A percentile compares a stretch with the other conserved stretches of the same genome.
These are phyloP conservation scores for Centrocercus urophasianus DNA, from an alignment of 2,113 vertebrate species.

Conservation along the genomic window DNA sequence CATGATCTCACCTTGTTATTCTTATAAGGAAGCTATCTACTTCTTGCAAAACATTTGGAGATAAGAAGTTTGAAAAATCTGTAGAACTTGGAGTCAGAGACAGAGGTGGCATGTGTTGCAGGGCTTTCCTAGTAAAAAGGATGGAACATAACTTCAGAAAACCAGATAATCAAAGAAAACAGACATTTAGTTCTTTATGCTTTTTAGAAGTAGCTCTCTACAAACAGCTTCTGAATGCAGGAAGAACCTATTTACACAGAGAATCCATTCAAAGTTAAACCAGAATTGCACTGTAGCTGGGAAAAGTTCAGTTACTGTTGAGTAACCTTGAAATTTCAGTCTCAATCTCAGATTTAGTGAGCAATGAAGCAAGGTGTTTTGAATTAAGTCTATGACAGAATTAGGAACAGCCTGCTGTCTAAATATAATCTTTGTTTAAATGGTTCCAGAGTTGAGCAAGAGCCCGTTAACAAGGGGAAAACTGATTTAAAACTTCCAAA, in stretches of 20 bases:
- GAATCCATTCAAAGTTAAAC: neutral
- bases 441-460: neutral
- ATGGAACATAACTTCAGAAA: neutral
- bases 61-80: conserved; percentile 94
- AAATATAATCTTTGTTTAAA: neutral
- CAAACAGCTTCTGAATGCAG: neutral
- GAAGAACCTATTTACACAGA: neutral
- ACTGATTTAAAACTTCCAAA: neutral
- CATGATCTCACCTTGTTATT: conserved; percentile 85
- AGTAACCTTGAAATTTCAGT: neutral
- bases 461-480: neutral
- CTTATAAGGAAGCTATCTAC: conserved; percentile 96
- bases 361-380: neutral
- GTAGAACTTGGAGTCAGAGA: conserved; percentile 90
- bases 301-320: neutral
- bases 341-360: neutral
- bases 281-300: neutral
- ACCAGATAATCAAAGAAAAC: neutral
- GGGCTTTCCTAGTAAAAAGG: conserved; percentile 85
- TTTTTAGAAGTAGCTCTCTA: neutral
- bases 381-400: neutral
- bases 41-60: conserved; percentile 93
- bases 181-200: neutral
- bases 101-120: conserved; percentile 95
- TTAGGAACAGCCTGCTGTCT: neutral